Evolutionary conservation across 1,140 invertebrate genomes (phyloP).

Genomic region (Drosophila sulfurigaster): DNA sequence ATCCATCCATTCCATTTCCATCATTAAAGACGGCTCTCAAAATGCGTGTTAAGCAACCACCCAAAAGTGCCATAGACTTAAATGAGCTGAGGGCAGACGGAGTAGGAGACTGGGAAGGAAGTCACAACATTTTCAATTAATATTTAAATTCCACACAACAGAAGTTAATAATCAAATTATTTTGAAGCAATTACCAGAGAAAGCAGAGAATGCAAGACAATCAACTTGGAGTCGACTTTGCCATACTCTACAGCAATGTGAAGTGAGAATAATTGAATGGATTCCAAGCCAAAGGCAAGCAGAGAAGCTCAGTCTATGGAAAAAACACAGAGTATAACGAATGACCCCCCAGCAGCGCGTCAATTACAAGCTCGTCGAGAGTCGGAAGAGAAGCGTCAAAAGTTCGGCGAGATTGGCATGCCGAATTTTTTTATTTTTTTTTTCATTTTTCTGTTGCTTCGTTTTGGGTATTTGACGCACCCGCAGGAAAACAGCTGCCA

Average conservation of each 20-base stretch:
- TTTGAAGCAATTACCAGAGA: slow-evolving; percentile 62
- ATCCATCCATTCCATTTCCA: background rate
- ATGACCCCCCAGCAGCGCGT: slow-evolving; percentile 43
- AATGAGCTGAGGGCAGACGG: slow-evolving; percentile 6
- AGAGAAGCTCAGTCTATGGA: no score
- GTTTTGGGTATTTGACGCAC: slow-evolving; percentile 34
- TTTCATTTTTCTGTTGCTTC: slow-evolving; percentile 1
- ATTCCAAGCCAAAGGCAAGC: background rate
- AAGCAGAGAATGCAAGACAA: background rate
- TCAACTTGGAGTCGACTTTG: background rate
- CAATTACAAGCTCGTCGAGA: slow-evolving; percentile 55
- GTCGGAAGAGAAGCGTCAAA: slow-evolving; percentile 22
- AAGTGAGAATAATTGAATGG: background rate
- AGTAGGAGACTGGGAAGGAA: background rate
- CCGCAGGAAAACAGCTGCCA: slow-evolving; percentile 61
- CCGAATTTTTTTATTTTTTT: slow-evolving; percentile 16
- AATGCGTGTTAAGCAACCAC: slow-evolving; percentile 7
- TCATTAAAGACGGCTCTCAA: slow-evolving; percentile 1
- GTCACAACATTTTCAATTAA: slow-evolving; percentile 66
- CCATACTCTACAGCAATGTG: background rate
- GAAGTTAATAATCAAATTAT: slow-evolving; percentile 81
- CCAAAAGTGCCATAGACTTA: slow-evolving; percentile 14
- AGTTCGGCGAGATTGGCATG: slow-evolving; percentile 42
- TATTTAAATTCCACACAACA: slow-evolving; percentile 71
- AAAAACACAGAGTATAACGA: slow-evolving; percentile 8